These are phyloP conservation scores for Beris morrisii DNA, from an alignment of 2,888 invertebrate species.

Conservation along the genomic window DNA sequence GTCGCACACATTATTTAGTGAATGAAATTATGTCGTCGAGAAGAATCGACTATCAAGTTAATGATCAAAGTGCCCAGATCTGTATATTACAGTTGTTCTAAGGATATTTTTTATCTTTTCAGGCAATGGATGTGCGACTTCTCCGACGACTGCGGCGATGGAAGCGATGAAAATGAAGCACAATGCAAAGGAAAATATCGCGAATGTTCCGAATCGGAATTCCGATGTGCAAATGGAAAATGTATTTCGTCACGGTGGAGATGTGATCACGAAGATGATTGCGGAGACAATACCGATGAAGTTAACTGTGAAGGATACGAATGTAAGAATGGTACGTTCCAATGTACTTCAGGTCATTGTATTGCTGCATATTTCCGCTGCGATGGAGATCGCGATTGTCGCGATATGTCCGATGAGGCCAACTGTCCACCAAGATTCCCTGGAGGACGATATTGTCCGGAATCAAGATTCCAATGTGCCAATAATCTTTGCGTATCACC, in stretches of 20 bases:
- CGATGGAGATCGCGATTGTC: constrained; percentile 86
- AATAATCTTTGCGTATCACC: constrained; percentile 91
- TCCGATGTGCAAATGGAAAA: constrained; percentile 83
- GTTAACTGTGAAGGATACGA: constrained; percentile 78
- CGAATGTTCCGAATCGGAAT: constrained; percentile 92
- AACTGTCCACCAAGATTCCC: constrained; percentile 88
- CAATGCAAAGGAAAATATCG: constrained; percentile 82
- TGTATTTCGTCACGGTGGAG: constrained; percentile 92
- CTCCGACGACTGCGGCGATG: constrained; percentile 95
- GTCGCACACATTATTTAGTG: too few species aligned
- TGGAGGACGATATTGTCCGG: constrained; percentile 85
- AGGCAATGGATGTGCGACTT: constrained; percentile 93
- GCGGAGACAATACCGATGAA: constrained; percentile 93
- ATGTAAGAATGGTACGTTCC: constrained; percentile 89
- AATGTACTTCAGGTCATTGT: constrained; percentile 90
- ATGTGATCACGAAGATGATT: constrained; percentile 96
- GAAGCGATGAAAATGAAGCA: constrained; percentile 82
- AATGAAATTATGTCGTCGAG: too few species aligned
- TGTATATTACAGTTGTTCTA: background rate
- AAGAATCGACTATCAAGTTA: too few species aligned
- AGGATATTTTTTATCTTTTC: constrained; percentile 39
- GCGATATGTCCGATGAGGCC: constrained; percentile 86
- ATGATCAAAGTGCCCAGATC: background rate
- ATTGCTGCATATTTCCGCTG: constrained; percentile 86
- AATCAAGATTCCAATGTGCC: constrained; percentile 86